Evolutionary conservation across 2,888 invertebrate genomes (phyloP), one percentile per base, ranked within the genome.

Genomic region (Drosophila greeni): DNA sequence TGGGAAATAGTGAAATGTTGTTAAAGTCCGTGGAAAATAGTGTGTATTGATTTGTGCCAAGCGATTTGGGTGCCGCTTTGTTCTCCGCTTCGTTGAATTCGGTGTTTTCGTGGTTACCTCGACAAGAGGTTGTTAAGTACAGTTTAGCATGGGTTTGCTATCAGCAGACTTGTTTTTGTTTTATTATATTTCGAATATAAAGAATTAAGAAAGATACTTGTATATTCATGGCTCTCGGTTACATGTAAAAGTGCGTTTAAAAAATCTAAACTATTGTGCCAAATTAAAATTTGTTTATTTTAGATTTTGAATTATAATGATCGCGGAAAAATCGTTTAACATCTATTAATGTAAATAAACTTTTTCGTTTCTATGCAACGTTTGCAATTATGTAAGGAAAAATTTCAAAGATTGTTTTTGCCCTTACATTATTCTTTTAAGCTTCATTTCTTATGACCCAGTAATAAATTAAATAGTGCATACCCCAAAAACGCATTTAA

Each of bases 1-100:
- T 14, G 14, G 20, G 11, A 18, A 34, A 36, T 26, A 23, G 59
- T 58, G 29, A 14, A 43, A 43, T 31, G 34, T 14, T 31, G 26
- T 43, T 11, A 18, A 43, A 16, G 59, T 18, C 11, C 16, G 9
- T 34, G 7, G 20, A 12, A 8, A 29, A 29, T 14, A 23, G 26
- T 59, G 59, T 34, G 26, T 34, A 42, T 59, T 34, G 34, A 59
- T 43, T 59, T 5, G 34, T 36, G 11, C 6, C 26, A 6, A 36
- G 9, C 54, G 12, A n/a, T 20, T 53, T 14, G 18, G 20, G 14
- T 34, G 12, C 8, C 36, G 11, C n/a, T 56, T 29, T 23, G 54
- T 14, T 29, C 14, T 31, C 36, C 36, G 23, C 29, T 54, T 56
- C 29, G 29, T 12, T 23, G 6, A 29, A 26, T 23, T 56, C 54